Conservation (phyloP, 2,797 vertebrate species). For the Notolepis coatsorum region DNA sequence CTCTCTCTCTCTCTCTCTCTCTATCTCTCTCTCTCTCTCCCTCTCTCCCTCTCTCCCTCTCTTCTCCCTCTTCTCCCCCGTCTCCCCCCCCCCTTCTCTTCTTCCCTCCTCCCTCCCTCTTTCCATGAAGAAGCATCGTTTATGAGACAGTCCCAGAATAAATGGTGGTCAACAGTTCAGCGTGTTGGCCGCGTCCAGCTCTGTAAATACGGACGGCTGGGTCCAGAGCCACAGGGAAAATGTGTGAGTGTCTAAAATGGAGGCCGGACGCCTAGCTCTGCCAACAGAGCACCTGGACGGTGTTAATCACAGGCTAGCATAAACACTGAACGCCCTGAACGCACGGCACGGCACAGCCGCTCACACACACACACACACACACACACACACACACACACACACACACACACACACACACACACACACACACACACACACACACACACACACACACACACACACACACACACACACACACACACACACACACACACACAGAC, state of each 20-base stretch:
- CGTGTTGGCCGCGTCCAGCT: conserved; percentile 69
- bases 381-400: conserved; percentile 14
- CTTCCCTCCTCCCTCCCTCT: background rate
- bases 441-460: conserved; percentile 4
- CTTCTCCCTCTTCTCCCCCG: background rate
- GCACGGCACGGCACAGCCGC: conserved; percentile 72
- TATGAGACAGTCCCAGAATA: conserved; percentile 81
- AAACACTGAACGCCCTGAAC: conserved; percentile 89
- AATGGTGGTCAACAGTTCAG: conserved; percentile 88
- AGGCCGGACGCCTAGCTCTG: conserved; percentile 72
- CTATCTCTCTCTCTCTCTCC: conserved; percentile 22
- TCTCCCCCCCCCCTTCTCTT: too few relatives aligned
- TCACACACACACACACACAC: conserved; percentile 30
- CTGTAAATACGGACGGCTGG: conserved; percentile 82
- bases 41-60: conserved; percentile 6
- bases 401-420: background rate
- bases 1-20: conserved; percentile 10
- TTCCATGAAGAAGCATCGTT: conserved; percentile 62
- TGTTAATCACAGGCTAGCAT: conserved; percentile 92
- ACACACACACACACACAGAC: conserved; percentile 26
- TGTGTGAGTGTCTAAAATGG: conserved; percentile 80
- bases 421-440: background rate
- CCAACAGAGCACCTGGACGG: conserved; percentile 92
- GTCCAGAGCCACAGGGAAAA: conserved; percentile 78
- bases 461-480: conserved; percentile 25